Conservation (phyloP, 2,797 vertebrate genomes). For the Pipistrellus kuhlii region DNA sequence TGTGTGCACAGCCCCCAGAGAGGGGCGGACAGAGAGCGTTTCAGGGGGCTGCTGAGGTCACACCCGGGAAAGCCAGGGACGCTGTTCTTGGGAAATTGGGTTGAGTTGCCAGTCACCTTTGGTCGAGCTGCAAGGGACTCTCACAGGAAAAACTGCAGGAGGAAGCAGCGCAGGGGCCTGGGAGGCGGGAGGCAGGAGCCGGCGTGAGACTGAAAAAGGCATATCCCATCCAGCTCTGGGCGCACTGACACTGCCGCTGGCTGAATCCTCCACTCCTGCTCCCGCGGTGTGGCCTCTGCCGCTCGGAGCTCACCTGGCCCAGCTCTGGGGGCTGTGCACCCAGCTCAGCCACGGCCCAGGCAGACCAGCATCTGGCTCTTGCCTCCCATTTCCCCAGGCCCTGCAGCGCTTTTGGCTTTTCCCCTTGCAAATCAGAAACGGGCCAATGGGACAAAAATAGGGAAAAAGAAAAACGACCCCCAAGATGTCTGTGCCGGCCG, state of each 20-base stretch:
- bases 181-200: background rate
- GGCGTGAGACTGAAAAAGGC: background rate
- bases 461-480: too few relatives aligned
- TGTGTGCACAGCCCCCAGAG: too few relatives aligned
- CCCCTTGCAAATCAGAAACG: background rate
- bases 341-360: background rate
- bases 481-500: background rate
- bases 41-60: background rate
- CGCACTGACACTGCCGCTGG: background rate
- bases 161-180: background rate
- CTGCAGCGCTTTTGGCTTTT: background rate
- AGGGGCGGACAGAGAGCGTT: background rate
- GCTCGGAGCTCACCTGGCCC: background rate
- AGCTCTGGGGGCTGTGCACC: rapidly evolving
- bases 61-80: rapidly evolving
- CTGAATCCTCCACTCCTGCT: background rate
- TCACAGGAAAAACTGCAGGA: background rate
- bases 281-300: background rate
- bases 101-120: background rate
- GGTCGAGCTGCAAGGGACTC: background rate
- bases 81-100: background rate
- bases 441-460: background rate
- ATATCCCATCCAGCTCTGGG: background rate
- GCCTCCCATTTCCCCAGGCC: background rate
- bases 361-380: background rate